Percentiles rank a stretch among this genome's conserved stretches.
Conservation (phyloP, 1,140 invertebrate genomes). For the Harpegnathos saltator region DNA sequence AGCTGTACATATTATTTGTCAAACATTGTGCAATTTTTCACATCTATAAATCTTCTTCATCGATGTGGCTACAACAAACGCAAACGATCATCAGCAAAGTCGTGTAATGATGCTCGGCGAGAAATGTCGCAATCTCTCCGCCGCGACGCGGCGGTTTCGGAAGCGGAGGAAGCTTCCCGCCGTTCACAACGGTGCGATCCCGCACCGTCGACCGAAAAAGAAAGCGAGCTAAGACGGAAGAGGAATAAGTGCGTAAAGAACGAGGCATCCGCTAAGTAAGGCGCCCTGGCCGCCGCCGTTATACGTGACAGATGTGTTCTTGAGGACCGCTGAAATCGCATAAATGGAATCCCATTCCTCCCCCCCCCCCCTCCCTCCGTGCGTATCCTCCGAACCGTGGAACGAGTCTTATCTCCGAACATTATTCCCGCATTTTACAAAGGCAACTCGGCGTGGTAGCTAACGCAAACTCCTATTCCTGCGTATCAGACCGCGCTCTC, state of each 20-base stretch:
- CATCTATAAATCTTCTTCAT: no score
- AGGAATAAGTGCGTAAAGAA: slow-evolving; percentile 45
- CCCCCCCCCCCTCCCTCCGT: no score
- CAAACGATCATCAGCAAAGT: no score
- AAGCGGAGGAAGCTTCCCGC: no score
- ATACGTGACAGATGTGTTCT: slow-evolving; percentile 48
- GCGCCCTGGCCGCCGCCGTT: slow-evolving; percentile 21
- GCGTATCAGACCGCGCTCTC: slow-evolving; percentile 15
- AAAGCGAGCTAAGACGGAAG: slow-evolving; percentile 22
- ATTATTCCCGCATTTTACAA: slow-evolving; percentile 49
- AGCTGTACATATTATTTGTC: no score
- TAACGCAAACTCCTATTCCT: slow-evolving; percentile 28
- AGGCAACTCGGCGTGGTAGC: slow-evolving; percentile 1
- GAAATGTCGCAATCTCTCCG: no score
- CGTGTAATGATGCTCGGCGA: no score
- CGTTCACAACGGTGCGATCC: slow-evolving; percentile 8
- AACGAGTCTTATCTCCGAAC: slow-evolving; percentile 56
- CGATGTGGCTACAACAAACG: no score
- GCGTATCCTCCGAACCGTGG: slow-evolving; percentile 8
- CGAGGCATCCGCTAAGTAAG: slow-evolving; percentile 38
- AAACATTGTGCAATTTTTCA: no score
- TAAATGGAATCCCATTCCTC: slow-evolving; percentile 50
- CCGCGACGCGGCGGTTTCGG: no score
- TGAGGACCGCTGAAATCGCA: slow-evolving; percentile 44
- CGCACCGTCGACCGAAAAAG: neutral